Evolutionary conservation across 2,113 vertebrate species (phyloP), one percentile per base, ranked within the genome.

Genomic region (Morone chrysops): DNA sequence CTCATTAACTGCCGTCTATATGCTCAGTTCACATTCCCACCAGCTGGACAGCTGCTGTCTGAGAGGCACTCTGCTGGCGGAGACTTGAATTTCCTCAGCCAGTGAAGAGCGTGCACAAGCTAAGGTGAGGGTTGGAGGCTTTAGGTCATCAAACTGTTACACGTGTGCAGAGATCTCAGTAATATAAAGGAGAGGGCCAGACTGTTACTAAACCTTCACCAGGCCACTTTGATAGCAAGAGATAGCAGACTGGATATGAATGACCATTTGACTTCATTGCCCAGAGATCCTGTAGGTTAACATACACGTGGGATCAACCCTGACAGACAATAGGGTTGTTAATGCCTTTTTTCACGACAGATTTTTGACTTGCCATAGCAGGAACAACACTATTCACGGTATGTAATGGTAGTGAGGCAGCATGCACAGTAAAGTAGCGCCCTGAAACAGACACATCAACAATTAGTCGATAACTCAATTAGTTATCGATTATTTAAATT

Each of bases 1-100:
- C 62, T 71, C 61, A 63, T 75, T 78, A 20, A 47, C 68, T 48
- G 40, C 68, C 22, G 43, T 17, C 36, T 31, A 31, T 17, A 1
- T 50, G 48, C 62, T 4, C 22, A 13, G 70, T 80, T 87, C 70
- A 61, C 22, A 2, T 45, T 50, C 38, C 62, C 43, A 31, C 13
- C 41, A 0, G 2, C 43, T 12, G 0, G 31, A 81, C 51, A 73
- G 43, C 38, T 6, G 31, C 9, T 0, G 38, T 59, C 22, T 53
- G 13, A 25, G 69, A 57, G 14, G 38, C 56, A 40, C 9, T 10
- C 40, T 54, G 62, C 41, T 9, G 20, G 62, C 40, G 20, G 13
- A 66, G 59, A 60, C 71, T 66, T 40, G 17, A 40, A 36, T 41
- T 6, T 53, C 18, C 8, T 31, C 31, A 31, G 31, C 31, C 31